Evolutionary conservation across 2,113 vertebrate species (phyloP).

Genomic region (Cyphomyrus discorhynchus): DNA sequence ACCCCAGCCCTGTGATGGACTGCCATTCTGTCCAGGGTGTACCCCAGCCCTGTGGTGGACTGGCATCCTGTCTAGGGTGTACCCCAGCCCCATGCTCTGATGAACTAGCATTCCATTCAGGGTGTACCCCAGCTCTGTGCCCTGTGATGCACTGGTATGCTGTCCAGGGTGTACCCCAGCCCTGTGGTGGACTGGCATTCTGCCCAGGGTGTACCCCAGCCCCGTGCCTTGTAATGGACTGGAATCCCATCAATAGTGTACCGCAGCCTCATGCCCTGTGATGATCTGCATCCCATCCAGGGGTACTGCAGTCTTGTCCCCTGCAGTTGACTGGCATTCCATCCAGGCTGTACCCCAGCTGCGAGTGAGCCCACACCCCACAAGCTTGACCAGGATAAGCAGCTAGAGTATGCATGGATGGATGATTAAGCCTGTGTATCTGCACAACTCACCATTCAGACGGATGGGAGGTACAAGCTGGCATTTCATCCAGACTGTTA

Average conservation of each 20-base stretch:
- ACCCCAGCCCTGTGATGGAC: background rate
- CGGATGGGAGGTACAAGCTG: background rate
- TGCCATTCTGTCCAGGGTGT: background rate
- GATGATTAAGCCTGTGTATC: too few species aligned
- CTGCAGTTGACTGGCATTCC: background rate
- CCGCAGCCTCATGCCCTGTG: background rate
- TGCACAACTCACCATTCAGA: background rate
- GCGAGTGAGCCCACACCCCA: too few species aligned
- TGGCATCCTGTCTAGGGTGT: background rate
- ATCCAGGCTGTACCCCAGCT: background rate
- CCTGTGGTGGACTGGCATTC: background rate
- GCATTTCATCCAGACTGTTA: background rate
- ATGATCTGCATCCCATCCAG: background rate
- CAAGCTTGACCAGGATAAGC: too few species aligned
- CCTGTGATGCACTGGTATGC: background rate
- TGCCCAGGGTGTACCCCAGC: background rate
- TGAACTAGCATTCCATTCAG: background rate
- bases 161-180: background rate
- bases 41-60: background rate
- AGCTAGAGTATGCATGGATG: too few species aligned
- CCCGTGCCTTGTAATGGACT: background rate
- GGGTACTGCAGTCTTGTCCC: too few species aligned
- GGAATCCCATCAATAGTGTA: background rate
- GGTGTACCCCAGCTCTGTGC: background rate
- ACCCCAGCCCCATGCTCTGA: background rate